A percentile compares a stretch with the other conserved stretches of the same genome.
These are phyloP conservation scores for Eupithecia tripunctaria DNA, from an alignment of 2,888 invertebrate genomes.

Conservation along the genomic window DNA sequence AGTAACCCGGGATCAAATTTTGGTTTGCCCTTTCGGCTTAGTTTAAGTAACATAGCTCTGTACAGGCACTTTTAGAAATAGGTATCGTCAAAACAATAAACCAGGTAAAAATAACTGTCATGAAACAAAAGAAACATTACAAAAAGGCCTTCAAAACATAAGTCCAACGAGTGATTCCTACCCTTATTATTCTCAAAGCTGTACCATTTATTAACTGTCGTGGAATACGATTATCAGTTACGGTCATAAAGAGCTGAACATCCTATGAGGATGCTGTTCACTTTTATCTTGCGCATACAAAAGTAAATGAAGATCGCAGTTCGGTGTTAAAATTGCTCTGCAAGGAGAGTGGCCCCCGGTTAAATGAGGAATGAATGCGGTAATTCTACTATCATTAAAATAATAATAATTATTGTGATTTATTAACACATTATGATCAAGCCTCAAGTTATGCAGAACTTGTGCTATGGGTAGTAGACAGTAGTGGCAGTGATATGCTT, in stretches of 20 bases:
- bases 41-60: background rate
- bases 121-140: constrained; percentile 24
- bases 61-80: background rate
- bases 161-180: constrained; percentile 38
- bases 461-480: too few species aligned
- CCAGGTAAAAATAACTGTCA: constrained; percentile 29
- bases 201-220: constrained; percentile 55
- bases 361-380: too few species aligned
- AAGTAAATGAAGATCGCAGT: too few species aligned
- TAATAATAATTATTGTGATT: too few species aligned
- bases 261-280: background rate
- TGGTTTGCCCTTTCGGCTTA: too few species aligned
- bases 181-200: constrained; percentile 44
- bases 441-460: too few species aligned
- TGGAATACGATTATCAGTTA: constrained; percentile 37
- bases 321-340: too few species aligned
- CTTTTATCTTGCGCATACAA: background rate
- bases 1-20: too few species aligned
- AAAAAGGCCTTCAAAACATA: constrained; percentile 35
- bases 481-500: too few species aligned
- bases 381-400: too few species aligned
- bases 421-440: too few species aligned
- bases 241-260: constrained; percentile 18
- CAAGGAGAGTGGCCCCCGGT: too few species aligned
- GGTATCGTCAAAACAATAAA: background rate